Percentiles rank a stretch among this genome's conserved stretches.
Evolutionary conservation across 2,797 vertebrate species (phyloP).

Genomic region (Sciurus vulgaris): DNA sequence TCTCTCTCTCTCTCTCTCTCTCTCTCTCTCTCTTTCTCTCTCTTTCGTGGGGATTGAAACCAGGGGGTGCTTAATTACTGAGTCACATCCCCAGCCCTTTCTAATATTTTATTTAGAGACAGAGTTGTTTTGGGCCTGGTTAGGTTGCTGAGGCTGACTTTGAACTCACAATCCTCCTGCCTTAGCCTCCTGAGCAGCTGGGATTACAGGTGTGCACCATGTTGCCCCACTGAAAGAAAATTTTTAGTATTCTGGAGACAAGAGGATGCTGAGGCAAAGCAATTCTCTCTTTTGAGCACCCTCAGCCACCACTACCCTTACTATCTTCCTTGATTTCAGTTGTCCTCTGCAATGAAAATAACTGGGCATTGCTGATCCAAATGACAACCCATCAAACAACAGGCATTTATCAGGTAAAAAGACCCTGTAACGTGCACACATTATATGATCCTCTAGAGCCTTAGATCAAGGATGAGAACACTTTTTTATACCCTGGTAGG

Average conservation of each 20-base stretch:
- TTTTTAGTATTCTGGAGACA: not conserved
- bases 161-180: no score
- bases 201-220: no score
- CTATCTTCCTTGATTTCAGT: not conserved
- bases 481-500: not conserved
- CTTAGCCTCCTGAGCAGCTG: no score
- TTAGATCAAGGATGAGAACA: not conserved
- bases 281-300: not conserved
- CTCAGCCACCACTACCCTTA: not conserved
- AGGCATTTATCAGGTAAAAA: not conserved
- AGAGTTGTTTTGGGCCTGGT: no score
- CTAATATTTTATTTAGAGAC: no score
- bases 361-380: not conserved
- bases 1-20: no score
- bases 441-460: not conserved
- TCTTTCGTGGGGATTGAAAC: no score
- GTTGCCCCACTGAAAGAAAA: not conserved
- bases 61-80: no score
- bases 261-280: not conserved
- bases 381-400: not conserved
- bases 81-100: no score
- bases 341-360: not conserved
- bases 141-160: no score
- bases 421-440: not conserved
- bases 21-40: no score